phyloP scores from a whole-genome alignment of 2,888 invertebrate species.

The Actias luna region DNA sequence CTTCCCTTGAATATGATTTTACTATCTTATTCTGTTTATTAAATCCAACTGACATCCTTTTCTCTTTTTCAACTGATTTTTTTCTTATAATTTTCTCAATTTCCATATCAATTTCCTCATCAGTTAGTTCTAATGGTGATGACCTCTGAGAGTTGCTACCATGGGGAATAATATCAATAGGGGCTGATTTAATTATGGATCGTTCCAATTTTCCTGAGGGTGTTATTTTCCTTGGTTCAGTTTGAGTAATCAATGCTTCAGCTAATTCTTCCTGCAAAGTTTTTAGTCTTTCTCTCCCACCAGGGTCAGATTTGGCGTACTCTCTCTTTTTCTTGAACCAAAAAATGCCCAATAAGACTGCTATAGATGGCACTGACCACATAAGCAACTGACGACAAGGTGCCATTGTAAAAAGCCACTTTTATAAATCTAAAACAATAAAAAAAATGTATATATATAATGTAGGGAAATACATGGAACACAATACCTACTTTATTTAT shows the following conservation, averaged over 20 bases:
- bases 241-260: constrained; percentile 68
- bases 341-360: constrained; percentile 88
- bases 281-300: constrained; percentile 82
- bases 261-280: constrained; percentile 74
- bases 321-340: constrained; percentile 92
- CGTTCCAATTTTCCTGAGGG: constrained; percentile 69
- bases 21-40: constrained; percentile 43
- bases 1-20: constrained; percentile 41
- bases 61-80: constrained; percentile 75
- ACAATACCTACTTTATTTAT: too few species aligned
- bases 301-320: constrained; percentile 88
- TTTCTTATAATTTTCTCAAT: constrained; percentile 84
- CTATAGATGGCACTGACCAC: constrained; percentile 90
- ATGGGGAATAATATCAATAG: constrained; percentile 85
- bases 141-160: constrained; percentile 77
- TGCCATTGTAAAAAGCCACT: constrained; percentile 90
- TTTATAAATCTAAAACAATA: constrained; percentile 80
- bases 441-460: neutral
- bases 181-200: constrained; percentile 83
- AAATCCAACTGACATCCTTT: constrained; percentile 55
- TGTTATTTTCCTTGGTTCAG: constrained; percentile 63
- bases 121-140: constrained; percentile 82
- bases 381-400: constrained; percentile 88
- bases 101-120: constrained; percentile 86
- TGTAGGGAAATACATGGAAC: too few species aligned